Base-by-base conservation (phyloP, 2,888 invertebrate genomes). In the Neoascia interrupta region DNA sequence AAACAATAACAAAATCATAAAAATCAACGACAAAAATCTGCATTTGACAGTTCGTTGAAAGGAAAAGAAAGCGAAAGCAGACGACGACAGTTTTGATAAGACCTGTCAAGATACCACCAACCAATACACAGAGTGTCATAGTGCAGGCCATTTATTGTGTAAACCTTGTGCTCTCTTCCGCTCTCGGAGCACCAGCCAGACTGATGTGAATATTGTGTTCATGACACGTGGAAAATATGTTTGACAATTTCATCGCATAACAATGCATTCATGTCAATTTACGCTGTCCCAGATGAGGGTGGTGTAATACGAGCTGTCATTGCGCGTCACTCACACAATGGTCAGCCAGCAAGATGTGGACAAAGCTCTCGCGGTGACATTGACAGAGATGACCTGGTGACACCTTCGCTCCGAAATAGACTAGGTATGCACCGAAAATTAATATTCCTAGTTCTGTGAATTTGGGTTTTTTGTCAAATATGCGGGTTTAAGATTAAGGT, bases 291-390 rank as follows among this genome's bases (percentile, higher is more conserved):
- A 31, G n/a, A 47, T 56, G 49, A 13, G n/a, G 49, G 34, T 69
- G 58, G 31, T 37, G 68, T 41, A 58, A 69, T 28, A 16, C 11
- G 68, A 69, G 58, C 68, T 51, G 58, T 58, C 68, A 68, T 15
- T 18, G 31, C 11, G 3, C n/a, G n/a, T n/a, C 10, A 49, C 3
- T 51, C 16, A 10, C 41, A 66, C 37, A 54, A 66, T 53, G 64
- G 54, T 39, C 31, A 23, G n/a, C n/a, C 36, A 13, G 23, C 16
- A 34, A 16, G 1, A 10, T 5, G 31, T n/a, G 6, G 36, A 49
- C 28, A 51, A 39, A 28, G 21, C 11, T 31, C 39, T 39, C 41
- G n/a, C 21, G n/a, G n/a, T n/a, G n/a, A n/a, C n/a, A n/a, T 15
- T 15, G 26, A 8, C 60, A 18, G 23, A 15, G n/a, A 11, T 34